Evolutionary conservation across 2,888 invertebrate species (phyloP).

Genomic region (Drosophila infuscata): DNA sequence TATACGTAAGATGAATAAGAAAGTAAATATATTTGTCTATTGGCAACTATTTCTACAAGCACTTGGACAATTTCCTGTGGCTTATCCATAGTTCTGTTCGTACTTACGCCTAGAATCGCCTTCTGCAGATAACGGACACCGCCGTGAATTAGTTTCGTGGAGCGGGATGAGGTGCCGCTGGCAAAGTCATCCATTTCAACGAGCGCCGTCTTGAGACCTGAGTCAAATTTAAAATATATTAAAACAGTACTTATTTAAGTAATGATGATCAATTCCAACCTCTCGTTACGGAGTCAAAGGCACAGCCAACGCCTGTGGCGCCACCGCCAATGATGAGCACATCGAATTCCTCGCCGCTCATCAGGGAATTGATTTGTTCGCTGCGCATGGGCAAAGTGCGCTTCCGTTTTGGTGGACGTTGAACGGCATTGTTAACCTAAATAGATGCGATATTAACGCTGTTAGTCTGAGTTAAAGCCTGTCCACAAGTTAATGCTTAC

Average conservation of each 20-base stretch:
- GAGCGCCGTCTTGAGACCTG: constrained; percentile 94
- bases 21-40: neutral
- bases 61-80: neutral
- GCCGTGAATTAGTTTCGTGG: constrained; percentile 99
- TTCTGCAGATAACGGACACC: constrained; percentile 99
- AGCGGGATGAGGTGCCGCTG: constrained; percentile 96
- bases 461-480: neutral
- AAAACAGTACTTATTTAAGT: neutral
- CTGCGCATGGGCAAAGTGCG: constrained; percentile 91
- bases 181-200: constrained; percentile 99
- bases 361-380: constrained; percentile 92
- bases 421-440: constrained; percentile 82
- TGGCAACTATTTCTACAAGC: neutral
- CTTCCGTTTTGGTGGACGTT: constrained; percentile 86
- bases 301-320: constrained; percentile 98
- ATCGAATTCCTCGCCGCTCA: constrained; percentile 93
- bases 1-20: too few relatives aligned
- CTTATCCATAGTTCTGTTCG: neutral
- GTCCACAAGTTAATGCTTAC: constrained; percentile 46
- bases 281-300: constrained; percentile 96
- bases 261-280: constrained; percentile 82
- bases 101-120: constrained; percentile 91
- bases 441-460: neutral
- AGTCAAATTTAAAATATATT: neutral
- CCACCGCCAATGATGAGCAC: constrained; percentile 98